These are phyloP conservation scores for Tympanoctomys barrerae DNA, from an alignment of 2,797 vertebrate genomes.

Conservation along the genomic window DNA sequence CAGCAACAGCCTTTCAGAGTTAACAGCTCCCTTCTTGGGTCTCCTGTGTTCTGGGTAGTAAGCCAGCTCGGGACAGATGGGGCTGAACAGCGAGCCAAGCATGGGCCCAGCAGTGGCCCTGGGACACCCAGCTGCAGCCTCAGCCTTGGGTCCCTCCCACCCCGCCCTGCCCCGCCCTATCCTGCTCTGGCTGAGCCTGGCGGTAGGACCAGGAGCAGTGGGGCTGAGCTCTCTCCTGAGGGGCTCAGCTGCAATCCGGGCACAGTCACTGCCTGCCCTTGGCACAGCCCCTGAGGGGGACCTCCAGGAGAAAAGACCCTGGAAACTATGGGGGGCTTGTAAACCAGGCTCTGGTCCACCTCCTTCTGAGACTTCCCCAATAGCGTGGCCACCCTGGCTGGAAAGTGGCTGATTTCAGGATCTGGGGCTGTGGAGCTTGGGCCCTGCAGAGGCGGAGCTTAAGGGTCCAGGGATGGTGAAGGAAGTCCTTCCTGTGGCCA, in stretches of 20 bases:
- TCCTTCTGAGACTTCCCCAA: not conserved
- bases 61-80: not conserved
- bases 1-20: slow-evolving; percentile 30
- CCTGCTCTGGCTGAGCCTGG: slow-evolving; percentile 7
- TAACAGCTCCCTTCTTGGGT: slow-evolving; percentile 13
- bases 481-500: slow-evolving; percentile 45
- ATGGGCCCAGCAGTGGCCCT: not conserved
- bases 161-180: not conserved
- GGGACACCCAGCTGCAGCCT: not conserved
- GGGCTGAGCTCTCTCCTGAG: slow-evolving; percentile 27
- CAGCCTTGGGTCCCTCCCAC: rapidly evolving
- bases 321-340: slow-evolving; percentile 30
- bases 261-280: not conserved
- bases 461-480: not conserved
- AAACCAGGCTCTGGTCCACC: not conserved
- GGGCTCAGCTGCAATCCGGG: slow-evolving; percentile 25
- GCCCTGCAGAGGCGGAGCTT: not conserved
- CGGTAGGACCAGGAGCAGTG: slow-evolving; percentile 24
- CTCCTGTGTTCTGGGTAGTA: not conserved
- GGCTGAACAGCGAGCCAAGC: not conserved
- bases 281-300: not conserved
- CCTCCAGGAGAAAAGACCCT: not conserved
- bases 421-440: not conserved
- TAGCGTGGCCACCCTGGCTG: not conserved
- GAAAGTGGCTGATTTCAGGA: not conserved